Conservation (phyloP, 2,113 vertebrate species). For the Clarias macrocephalus region DNA sequence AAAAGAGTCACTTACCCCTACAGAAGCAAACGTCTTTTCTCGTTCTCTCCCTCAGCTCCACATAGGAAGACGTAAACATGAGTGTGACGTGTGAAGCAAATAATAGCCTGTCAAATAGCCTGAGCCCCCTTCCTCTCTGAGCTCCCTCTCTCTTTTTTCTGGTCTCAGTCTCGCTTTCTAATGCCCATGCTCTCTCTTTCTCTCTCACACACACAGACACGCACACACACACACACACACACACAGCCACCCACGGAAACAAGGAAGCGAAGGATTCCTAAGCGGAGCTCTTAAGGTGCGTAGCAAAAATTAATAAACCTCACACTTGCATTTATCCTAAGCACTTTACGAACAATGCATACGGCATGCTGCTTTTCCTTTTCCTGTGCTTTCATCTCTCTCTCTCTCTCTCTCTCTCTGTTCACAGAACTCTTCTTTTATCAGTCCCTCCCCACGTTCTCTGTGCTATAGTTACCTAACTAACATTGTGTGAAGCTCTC, state of each 20-base stretch:
- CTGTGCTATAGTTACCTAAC: conserved; percentile 61
- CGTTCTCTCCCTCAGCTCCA: conserved; percentile 23
- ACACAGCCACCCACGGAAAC: conserved; percentile 41
- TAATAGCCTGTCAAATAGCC: conserved; percentile 65
- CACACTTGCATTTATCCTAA: conserved; percentile 31
- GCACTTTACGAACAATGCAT: conserved; percentile 15
- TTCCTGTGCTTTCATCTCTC: conserved; percentile 16
- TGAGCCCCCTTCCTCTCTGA: conserved; percentile 46
- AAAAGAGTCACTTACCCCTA: conserved; percentile 58
- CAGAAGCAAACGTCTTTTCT: conserved; percentile 44
- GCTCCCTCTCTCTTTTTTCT: conserved; percentile 13
- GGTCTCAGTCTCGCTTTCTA: conserved; percentile 36
- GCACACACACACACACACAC: conserved; percentile 43
- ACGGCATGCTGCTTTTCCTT: conserved; percentile 9
- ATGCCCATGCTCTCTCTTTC: conserved; percentile 43
- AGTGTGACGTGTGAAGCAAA: conserved; percentile 58
- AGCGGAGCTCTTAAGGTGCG: conserved; percentile 5
- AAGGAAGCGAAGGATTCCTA: conserved; percentile 21
- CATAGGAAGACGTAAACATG: conserved; percentile 31
- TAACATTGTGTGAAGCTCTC: conserved; percentile 58
- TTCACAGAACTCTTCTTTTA: conserved; percentile 7
- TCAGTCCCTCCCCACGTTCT: conserved; percentile 37
- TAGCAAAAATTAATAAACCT: conserved; percentile 3
- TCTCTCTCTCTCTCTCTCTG: conserved; percentile 17
- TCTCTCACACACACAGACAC: conserved; percentile 28